Conservation (phyloP, 2,797 vertebrate genomes). For the Sebastes alutus region DNA sequence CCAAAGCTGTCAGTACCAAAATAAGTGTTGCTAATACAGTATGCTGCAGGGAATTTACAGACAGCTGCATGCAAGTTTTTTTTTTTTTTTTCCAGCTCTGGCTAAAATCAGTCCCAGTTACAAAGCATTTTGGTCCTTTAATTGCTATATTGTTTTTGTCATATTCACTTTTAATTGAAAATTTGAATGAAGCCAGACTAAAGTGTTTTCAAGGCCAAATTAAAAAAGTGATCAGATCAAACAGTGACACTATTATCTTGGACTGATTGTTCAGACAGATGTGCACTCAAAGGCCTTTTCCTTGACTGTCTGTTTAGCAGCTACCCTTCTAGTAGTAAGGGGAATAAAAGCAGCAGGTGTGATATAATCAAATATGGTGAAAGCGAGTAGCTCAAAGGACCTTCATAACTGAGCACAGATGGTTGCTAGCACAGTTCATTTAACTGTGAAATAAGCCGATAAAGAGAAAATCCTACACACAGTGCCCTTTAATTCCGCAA, state of each 20-base stretch:
- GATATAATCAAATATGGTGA: conserved; percentile 15
- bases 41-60: not conserved
- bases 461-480: conserved; percentile 10
- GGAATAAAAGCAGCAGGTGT: conserved; percentile 10
- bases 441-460: conserved; percentile 45
- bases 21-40: not conserved
- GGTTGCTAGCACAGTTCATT: conserved; percentile 30
- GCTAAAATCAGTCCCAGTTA: not conserved
- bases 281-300: not conserved
- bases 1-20: conserved; percentile 86
- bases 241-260: not conserved
- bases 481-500: conserved; percentile 9
- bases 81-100: not conserved
- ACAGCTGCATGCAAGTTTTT: not conserved
- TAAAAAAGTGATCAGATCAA: not conserved
- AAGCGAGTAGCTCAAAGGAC: conserved; percentile 1
- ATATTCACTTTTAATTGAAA: not conserved
- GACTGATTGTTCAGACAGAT: not conserved
- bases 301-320: not conserved
- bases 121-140: not conserved
- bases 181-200: too few species aligned
- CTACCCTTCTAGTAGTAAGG: not conserved
- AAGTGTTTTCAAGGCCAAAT: too few species aligned
- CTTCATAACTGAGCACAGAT: conserved; percentile 31
- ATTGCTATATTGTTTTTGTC: not conserved